Conservation (phyloP, 2,888 invertebrate species). For the Aphelenchoides bicaudatus region DNA sequence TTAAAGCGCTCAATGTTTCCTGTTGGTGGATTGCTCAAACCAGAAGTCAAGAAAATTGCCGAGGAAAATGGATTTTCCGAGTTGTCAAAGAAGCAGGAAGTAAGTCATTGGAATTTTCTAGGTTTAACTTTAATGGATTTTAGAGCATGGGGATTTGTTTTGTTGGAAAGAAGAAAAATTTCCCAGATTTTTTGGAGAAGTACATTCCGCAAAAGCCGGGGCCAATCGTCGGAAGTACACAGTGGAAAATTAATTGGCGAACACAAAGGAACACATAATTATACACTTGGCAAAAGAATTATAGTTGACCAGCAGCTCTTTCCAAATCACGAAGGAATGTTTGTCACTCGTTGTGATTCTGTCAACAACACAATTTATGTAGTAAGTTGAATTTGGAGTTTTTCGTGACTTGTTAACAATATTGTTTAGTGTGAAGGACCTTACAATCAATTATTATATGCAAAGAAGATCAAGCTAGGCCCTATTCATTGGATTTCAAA, state of each 20-base stretch:
- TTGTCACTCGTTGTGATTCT: constrained; percentile 72
- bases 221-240: constrained; percentile 75
- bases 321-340: constrained; percentile 69
- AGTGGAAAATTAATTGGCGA: constrained; percentile 73
- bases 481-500: constrained; percentile 41
- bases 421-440: constrained; percentile 45
- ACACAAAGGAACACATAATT: constrained; percentile 79
- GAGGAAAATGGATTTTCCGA: constrained; percentile 37
- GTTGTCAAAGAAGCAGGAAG: constrained; percentile 48
- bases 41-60: constrained; percentile 70
- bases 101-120: constrained; percentile 10
- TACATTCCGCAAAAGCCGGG: constrained; percentile 41
- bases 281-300: constrained; percentile 86
- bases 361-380: constrained; percentile 74
- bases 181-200: constrained; percentile 76
- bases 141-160: constrained; percentile 80
- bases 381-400: constrained; percentile 63
- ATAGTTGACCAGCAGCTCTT: constrained; percentile 66
- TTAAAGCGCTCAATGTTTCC: constrained; percentile 85
- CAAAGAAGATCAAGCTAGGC: constrained; percentile 36
- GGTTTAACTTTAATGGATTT: constrained; percentile 31
- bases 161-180: constrained; percentile 78
- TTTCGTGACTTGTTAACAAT: neutral
- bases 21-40: constrained; percentile 74
- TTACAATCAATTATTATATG: constrained; percentile 42